Evolutionary conservation across 2,797 vertebrate genomes (phyloP), one percentile per base, ranked within the genome.

Genomic region (Cyclura pinguis): DNA sequence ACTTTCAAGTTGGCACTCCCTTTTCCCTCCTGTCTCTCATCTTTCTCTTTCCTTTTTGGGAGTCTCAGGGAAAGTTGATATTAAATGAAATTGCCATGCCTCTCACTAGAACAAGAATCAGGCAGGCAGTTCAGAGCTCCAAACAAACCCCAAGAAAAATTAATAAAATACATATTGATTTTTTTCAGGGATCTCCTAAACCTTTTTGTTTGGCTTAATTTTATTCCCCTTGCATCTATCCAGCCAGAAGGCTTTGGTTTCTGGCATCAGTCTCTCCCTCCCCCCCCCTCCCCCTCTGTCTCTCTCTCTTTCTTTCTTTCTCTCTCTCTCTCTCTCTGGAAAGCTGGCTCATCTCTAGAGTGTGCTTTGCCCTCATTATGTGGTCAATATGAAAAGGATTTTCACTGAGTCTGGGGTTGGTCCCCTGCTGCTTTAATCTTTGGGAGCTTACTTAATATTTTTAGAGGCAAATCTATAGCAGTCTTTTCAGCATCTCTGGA

Each of bases 151-250:
- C 69, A 90, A 88, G 90, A 91, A 93, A 90, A 93, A 93, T 94
- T 94, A 95, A 89, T 93, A 95, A 94, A 94, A 93, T 50, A 91
- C 92, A 90, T 92, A 93, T 92, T 95, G 95, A 95, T 94, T 93
- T 93, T 55, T 86, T 47, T 0, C 84, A 78, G 84, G 74, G 83
- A 81, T 93, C 92, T 94, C 92, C 93, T 89, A 88, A 91, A 91
- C 80, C 57, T 3, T 85, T 93, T 89, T 94, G 90, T 96, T 94
- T 90, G 90, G 88, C 59, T 94, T 93, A 93, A 83, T 80, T 93
- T 92, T 85, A 59, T 88, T 89, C 38, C 82, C 0, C 0, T 18
- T 81, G 89, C 89, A 92, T 89, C 91, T 83, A 27, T 89, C 35
- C 76, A 84, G 72, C 1, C 5, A 0, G 85, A 29, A 12, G 85